Conservation (phyloP, 2,113 vertebrate genomes). For the Myxocyprinus asiaticus region DNA sequence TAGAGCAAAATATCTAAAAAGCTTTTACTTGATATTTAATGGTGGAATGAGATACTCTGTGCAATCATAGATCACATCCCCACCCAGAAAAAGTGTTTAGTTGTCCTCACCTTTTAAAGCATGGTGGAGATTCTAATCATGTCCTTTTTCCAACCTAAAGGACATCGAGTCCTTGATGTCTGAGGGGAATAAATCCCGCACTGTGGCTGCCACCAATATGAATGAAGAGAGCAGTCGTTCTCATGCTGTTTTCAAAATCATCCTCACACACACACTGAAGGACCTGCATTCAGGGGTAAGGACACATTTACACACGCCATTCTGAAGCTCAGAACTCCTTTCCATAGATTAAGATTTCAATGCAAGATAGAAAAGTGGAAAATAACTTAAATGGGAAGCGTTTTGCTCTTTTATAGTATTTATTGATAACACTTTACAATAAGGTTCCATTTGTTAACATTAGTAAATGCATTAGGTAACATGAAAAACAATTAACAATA, state of each 20-base stretch:
- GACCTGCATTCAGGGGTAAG: slow-evolving; percentile 91
- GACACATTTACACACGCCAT: slow-evolving; percentile 14
- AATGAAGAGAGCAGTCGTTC: slow-evolving; percentile 97
- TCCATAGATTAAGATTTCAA: background rate
- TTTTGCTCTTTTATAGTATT: background rate
- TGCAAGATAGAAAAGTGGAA: background rate
- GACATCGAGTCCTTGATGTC: slow-evolving; percentile 98
- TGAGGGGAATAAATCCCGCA: slow-evolving; percentile 96
- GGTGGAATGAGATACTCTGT: too few relatives aligned
- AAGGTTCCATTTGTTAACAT: too few relatives aligned
- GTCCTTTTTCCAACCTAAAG: slow-evolving; percentile 63
- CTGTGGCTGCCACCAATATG: slow-evolving; percentile 98
- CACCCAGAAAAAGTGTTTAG: too few relatives aligned
- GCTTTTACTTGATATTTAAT: too few relatives aligned
- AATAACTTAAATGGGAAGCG: background rate
- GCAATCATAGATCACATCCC: too few relatives aligned
- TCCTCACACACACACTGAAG: slow-evolving; percentile 91
- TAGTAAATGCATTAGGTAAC: too few relatives aligned
- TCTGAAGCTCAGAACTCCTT: background rate
- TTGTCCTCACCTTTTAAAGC: background rate
- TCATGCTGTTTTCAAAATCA: slow-evolving; percentile 96
- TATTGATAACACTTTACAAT: too few relatives aligned
- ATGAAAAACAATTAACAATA: too few relatives aligned
- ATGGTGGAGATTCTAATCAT: background rate
- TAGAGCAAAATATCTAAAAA: too few relatives aligned